Conservation (phyloP, 1,140 invertebrate genomes). For the Ctenoplectra terminalis region DNA sequence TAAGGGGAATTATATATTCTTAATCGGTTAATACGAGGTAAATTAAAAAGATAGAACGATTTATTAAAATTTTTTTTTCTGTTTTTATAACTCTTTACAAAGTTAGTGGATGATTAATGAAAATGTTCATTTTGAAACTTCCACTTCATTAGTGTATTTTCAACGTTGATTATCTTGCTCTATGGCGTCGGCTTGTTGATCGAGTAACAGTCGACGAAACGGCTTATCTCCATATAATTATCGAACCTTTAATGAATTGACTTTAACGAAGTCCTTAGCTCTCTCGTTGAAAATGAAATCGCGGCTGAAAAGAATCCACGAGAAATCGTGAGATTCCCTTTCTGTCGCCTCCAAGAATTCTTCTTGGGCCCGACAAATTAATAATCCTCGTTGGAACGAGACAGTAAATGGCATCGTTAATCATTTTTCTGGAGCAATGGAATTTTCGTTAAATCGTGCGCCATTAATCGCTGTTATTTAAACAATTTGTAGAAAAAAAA, state of each 20-base stretch:
- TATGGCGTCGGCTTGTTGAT: not conserved
- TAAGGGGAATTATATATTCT: no score
- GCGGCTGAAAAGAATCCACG: slow-evolving; percentile 5
- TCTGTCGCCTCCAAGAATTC: not conserved
- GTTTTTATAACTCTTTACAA: not conserved
- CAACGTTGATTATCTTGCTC: not conserved
- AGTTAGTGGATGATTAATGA: not conserved
- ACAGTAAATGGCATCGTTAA: slow-evolving; percentile 13
- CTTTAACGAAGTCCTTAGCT: slow-evolving; percentile 21
- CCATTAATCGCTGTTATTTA: not conserved
- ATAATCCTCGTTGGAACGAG: not conserved
- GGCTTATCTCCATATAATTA: slow-evolving; percentile 13
- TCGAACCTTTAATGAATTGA: slow-evolving; percentile 7
- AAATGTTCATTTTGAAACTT: not conserved
- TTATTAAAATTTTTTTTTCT: not conserved
- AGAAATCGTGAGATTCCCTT: not conserved
- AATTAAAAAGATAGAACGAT: no score
- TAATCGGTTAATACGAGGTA: not conserved
- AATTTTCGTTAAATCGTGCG: not conserved
- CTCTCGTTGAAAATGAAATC: not conserved
- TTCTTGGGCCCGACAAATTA: slow-evolving; percentile 2
- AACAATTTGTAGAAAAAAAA: not conserved
- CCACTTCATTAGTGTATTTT: not conserved
- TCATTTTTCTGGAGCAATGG: not conserved
- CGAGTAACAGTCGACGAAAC: not conserved